A percentile compares a stretch with the other conserved stretches of the same genome.
These are phyloP conservation scores for Neostethus bicornis DNA, from an alignment of 2,797 vertebrate species.

Conservation along the genomic window DNA sequence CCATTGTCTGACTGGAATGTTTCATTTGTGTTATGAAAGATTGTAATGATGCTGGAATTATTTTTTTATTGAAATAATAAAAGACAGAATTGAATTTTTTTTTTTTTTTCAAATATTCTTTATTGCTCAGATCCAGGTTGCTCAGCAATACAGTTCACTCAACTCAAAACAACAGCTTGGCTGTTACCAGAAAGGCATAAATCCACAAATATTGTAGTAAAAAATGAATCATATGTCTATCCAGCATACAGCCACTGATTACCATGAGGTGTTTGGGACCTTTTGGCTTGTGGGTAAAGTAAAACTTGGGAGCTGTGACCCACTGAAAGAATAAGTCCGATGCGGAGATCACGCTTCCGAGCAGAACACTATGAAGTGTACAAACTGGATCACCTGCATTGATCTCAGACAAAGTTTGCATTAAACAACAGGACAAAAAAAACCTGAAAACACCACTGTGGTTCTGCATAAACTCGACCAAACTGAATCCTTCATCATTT, in stretches of 20 bases:
- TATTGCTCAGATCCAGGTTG: conserved; percentile 87
- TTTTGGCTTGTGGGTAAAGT: conserved; percentile 70
- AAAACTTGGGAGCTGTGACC: conserved; percentile 64
- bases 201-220: conserved; percentile 56
- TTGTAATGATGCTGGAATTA: conserved; percentile 5
- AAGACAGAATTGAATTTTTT: neutral
- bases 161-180: conserved; percentile 79
- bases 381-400: conserved; percentile 66
- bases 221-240: conserved; percentile 65
- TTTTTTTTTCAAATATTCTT: conserved; percentile 76
- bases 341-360: conserved; percentile 55
- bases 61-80: conserved; percentile 18
- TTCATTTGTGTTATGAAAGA: neutral
- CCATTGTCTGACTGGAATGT: neutral
- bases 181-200: conserved; percentile 72
- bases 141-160: conserved; percentile 84
- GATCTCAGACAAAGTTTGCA: conserved; percentile 71
- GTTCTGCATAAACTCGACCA: conserved; percentile 61
- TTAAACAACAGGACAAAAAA: conserved; percentile 57
- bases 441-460: conserved; percentile 57
- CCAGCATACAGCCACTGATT: conserved; percentile 60
- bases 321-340: conserved; percentile 70
- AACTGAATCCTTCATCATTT: conserved; percentile 52
- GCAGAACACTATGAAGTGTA: conserved; percentile 67
- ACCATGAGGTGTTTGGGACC: conserved; percentile 71